Evolutionary conservation across 2,888 invertebrate species (phyloP), one percentile per base, ranked within the genome.

Genomic region (Eristalinus sepulchralis): DNA sequence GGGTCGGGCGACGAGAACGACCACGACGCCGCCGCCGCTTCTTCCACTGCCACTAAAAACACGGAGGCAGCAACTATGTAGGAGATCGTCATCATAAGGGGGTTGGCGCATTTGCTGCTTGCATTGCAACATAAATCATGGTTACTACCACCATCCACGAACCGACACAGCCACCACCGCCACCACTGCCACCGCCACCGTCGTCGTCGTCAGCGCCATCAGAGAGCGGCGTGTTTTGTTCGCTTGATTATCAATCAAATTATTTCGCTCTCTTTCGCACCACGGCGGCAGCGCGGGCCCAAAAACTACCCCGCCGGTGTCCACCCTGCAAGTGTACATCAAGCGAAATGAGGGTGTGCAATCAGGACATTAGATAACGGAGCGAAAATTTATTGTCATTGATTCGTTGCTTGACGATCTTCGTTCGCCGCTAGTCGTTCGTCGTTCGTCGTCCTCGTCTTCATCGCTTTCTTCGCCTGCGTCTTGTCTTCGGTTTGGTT

Each of bases 171-270:
- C 67, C 66, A 63, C 53, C 60, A 68, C 22, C 57, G 13, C 57
- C 53, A 33, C 31, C 60, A 76, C 57, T 47, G 68, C 80, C 22
- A 75, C 31, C 63, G 55, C 64, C 63, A 67, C 59, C 66, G 75
- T 13, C 39, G 39, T n/a, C 39, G 27, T 64, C 63, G 57, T 55
- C 75, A n/a, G n/a, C n/a, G 66, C 55, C 64, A 36, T 39, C 39
- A 13, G 57, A 39, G 77, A 83, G 39, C 17, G 17, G 47, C 47
- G 47, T 47, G 47, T 47, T 47, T 47, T 47, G 81, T 83, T 83
- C 86, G 75, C 83, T 86, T 86, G 86, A 83, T 86, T 86, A 86
- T 86, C 86, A 86, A 86, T 86, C 86, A 86, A 86, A 86, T 86
- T 86, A 86, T 79, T 86, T 78, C 57, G 59, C 85, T 86, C 86